Base-by-base conservation (phyloP, 2,888 invertebrate genomes). In the Agrotis puta region DNA sequence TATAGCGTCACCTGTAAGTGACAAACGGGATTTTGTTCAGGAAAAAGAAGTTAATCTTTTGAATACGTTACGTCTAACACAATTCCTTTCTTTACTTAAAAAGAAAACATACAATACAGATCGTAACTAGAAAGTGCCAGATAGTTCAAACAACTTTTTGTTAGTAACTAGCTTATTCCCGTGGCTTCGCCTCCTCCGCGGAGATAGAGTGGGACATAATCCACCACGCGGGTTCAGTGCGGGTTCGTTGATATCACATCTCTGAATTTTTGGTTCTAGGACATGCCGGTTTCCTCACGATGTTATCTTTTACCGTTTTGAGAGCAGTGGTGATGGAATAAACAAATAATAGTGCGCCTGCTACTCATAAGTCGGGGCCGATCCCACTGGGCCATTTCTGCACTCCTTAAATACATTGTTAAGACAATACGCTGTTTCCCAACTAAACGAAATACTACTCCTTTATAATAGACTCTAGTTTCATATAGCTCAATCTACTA, bases 11-110 rank as follows among this genome's bases (percentile, higher is more conserved):
- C 69, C 67, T 81, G 82, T 58, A 53, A 75, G 47, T 73, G 79
- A 82, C 82, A 84, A 72, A 70, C 51, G 64, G 22, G 63, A 67
- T 72, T 64, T 58, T 18, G 16, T 75, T 70, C 51, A 45, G 11
- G 48, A 13, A 64, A 64, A 62, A 54, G 24, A 54, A 73, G 54
- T 54, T 62, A 62, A 67, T 67, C 57, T 81, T 81, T 68, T 51
- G 39, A 59, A 66, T 45, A 22, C 27, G 7, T 68, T 50, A 61
- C 45, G 24, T 45, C 20, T 45, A n/a, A 11, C n/a, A 14, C 27
- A 53, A 27, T 16, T 18, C 18, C 13, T 43, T 20, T 53, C 2
- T 48, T 67, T 67, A 43, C 24, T 45, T 3, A 27, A 27, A 27
- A 16, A 5, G 9, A 43, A 64, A 56, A 56, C 13, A 56, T 56